Base-by-base conservation (phyloP, 2,797 vertebrate genomes). In the Anguilla marmorata region DNA sequence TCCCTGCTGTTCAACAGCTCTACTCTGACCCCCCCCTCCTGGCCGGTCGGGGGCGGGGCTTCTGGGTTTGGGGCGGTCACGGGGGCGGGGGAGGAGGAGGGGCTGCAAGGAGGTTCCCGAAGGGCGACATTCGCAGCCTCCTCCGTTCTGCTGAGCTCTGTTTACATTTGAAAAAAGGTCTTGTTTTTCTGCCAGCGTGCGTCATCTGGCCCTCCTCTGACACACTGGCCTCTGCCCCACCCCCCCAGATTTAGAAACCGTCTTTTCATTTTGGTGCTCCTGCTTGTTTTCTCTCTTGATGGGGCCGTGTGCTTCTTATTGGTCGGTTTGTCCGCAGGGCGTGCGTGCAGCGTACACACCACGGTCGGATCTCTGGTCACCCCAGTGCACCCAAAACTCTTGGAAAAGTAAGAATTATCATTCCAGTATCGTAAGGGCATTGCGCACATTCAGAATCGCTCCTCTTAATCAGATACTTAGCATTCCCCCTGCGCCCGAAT, bases 161-260 rank as follows among this genome's bases (percentile, higher is more conserved):
- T 16, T 86, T 54, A 63, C 33, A 89, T 90, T 48, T 66, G 87
- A 82, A 48, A 50, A 82, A 82, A 48, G 2, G 9, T 95, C 94
- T 94, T 94, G 94, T 94, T 94, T 92, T 94, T 94, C 60, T 87
- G 76, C 90, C 92, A 87, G 93, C 92, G 90, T 96, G 93, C 95
- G 95, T 96, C 95, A 96, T 96, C 90, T 90, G 80, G 45, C 50
- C 30, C 50, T 48, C 80, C n/a, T 52, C 80, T 52, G 24, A 83
- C 80, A 24, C 80, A 24, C 21, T 45, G 12, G 12, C 89, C 84
- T 3, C 52, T 87, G 14, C 92, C 87, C 85, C 66, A 79, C 37
- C 89, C 89, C 58, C 89, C 90, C 92, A 92, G 90, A 92, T 94
- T 91, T 90, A 79, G 87, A 92, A 88, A 90, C 88, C 86, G 88